Conservation (phyloP, 2,888 invertebrate genomes). For the Latrodectus hesperus region DNA sequence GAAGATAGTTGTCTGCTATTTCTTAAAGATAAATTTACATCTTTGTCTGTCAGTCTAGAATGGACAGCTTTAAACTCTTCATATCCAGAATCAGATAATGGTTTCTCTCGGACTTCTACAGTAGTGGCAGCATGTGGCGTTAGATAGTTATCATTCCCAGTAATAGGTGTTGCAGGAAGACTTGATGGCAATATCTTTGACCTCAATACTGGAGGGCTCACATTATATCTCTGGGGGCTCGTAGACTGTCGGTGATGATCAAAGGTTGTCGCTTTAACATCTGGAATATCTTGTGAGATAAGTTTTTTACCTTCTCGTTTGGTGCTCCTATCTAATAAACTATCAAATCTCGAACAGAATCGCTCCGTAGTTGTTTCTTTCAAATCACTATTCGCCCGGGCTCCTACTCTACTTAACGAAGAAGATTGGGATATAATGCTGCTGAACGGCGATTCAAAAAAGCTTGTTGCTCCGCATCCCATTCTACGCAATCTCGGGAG, state of each 20-base stretch:
- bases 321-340: neutral
- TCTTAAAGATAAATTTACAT: neutral
- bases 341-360: slow-evolving; percentile 6
- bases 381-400: neutral
- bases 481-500: slow-evolving; percentile 32
- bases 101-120: neutral
- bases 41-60: slow-evolving; percentile 20
- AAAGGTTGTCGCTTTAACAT: slow-evolving; percentile 35
- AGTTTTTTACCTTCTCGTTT: slow-evolving; percentile 10
- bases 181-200: slow-evolving; percentile 27
- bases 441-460: slow-evolving; percentile 38
- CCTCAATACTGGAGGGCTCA: slow-evolving; percentile 19
- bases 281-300: slow-evolving; percentile 20
- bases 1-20: slow-evolving; percentile 33
- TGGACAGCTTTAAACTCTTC: slow-evolving; percentile 58
- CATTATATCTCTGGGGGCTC: slow-evolving; percentile 2
- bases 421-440: slow-evolving; percentile 19
- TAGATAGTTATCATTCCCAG: neutral
- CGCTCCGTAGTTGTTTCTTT: neutral
- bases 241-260: slow-evolving; percentile 11
- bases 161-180: slow-evolving; percentile 15
- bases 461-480: slow-evolving; percentile 49
- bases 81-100: slow-evolving; percentile 28
- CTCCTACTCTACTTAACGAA: neutral
- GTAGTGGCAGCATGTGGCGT: neutral